phyloP scores from a whole-genome alignment of 2,888 invertebrate species.

The Onthophagus sagittarius region DNA sequence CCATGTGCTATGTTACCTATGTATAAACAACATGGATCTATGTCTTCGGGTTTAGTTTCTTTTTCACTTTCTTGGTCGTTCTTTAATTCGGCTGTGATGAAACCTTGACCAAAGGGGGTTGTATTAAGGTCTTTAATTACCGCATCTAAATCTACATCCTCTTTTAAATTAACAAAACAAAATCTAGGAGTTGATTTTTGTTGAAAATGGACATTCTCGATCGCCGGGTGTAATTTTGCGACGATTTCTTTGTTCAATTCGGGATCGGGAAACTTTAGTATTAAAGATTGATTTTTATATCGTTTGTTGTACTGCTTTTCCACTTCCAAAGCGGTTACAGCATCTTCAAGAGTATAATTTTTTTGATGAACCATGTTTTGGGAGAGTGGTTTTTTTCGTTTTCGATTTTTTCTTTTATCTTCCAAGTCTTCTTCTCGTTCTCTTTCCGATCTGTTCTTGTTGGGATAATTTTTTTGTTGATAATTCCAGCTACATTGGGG shows the following conservation, averaged over 20 bases:
- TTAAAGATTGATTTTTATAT: not conserved
- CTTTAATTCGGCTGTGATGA: not conserved
- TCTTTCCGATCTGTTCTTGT: not conserved
- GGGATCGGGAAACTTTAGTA: constrained; percentile 3
- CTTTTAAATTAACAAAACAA: constrained; percentile 4
- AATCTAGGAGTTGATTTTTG: constrained; percentile 1
- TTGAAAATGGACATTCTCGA: constrained; percentile 4
- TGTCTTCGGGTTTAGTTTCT: not conserved
- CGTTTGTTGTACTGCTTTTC: not conserved
- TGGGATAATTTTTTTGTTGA: not conserved
- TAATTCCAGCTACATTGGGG: not conserved
- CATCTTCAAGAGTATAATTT: not conserved
- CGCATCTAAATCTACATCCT: not conserved
- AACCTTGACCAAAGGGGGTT: constrained; percentile 7
- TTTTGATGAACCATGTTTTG: not conserved
- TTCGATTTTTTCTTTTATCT: constrained; percentile 8
- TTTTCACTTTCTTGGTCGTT: constrained; percentile 1
- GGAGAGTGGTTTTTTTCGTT: not conserved
- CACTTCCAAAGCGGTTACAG: not conserved
- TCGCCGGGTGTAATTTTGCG: not conserved
- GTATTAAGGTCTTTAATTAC: constrained; percentile 3
- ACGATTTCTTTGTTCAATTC: constrained; percentile 1
- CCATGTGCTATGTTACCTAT: not conserved
- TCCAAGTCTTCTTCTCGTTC: not conserved
- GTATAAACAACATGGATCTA: not conserved